phyloP scores from a whole-genome alignment of 2,797 vertebrate species.

The Lepilemur septentrionalis region DNA sequence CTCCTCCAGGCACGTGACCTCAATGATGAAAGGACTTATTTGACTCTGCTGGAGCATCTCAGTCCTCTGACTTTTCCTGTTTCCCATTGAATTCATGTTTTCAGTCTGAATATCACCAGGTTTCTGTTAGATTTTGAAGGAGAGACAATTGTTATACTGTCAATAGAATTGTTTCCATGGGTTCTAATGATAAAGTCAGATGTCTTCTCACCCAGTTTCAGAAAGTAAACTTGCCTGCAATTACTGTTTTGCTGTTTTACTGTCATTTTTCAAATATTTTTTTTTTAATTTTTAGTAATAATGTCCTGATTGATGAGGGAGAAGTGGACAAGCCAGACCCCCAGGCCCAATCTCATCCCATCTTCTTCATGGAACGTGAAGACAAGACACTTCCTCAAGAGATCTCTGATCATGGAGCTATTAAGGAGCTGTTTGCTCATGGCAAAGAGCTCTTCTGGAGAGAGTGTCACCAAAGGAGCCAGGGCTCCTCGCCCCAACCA shows the following conservation, averaged over 20 bases:
- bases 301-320: neutral
- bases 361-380: neutral
- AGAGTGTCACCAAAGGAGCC: neutral
- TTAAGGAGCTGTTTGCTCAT: neutral
- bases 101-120: neutral
- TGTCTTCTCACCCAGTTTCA: neutral
- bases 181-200: neutral
- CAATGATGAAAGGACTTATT: neutral
- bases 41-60: neutral
- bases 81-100: neutral
- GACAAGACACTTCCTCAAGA: neutral
- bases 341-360: neutral
- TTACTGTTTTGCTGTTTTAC: neutral
- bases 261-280: neutral
- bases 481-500: fast-evolving
- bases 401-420: neutral
- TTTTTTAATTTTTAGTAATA: neutral
- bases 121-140: neutral
- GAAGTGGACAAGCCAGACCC: neutral
- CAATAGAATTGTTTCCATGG: neutral
- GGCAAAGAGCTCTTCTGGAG: neutral
- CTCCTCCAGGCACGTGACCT: neutral
- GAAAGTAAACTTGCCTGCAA: neutral
- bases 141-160: neutral
- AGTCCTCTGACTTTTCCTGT: neutral